Conservation (phyloP, 2,888 invertebrate species). For the Caenorhabditis sinica region DNA sequence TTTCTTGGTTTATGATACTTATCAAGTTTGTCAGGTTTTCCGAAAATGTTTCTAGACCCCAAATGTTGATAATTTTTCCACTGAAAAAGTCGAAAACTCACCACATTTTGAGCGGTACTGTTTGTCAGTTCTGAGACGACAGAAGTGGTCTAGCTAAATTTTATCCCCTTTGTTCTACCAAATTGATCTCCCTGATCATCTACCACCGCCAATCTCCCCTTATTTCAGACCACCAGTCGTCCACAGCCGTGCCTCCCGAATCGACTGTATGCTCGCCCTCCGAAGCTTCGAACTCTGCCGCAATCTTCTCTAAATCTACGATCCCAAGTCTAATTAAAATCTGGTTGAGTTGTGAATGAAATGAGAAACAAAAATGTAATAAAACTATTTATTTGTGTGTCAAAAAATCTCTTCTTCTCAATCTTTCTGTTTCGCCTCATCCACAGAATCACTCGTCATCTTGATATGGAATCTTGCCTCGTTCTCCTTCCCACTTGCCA, state of each 20-base stretch:
- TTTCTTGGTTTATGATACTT: background rate
- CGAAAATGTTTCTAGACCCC: too few relatives aligned
- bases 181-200: too few relatives aligned
- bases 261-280: slow-evolving; percentile 71
- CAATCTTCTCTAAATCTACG: slow-evolving; percentile 43
- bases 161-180: background rate
- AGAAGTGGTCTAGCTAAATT: background rate
- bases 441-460: slow-evolving; percentile 12
- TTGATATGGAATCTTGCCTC: slow-evolving; percentile 51
- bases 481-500: slow-evolving; percentile 32
- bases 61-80: too few relatives aligned
- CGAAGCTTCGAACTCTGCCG: slow-evolving; percentile 70
- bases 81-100: too few relatives aligned
- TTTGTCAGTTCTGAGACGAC: too few relatives aligned
- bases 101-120: too few relatives aligned
- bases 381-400: slow-evolving; percentile 48
- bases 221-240: slow-evolving; percentile 60
- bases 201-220: background rate
- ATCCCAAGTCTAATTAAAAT: background rate
- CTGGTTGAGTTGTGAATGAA: slow-evolving; percentile 21
- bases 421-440: background rate
- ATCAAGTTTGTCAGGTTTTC: too few relatives aligned
- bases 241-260: slow-evolving; percentile 59
- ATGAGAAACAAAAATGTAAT: slow-evolving; percentile 10
- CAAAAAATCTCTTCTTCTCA: slow-evolving; percentile 6